phyloP scores from a whole-genome alignment of 1,140 invertebrate species.

The Zaprionus tsacasi region DNA sequence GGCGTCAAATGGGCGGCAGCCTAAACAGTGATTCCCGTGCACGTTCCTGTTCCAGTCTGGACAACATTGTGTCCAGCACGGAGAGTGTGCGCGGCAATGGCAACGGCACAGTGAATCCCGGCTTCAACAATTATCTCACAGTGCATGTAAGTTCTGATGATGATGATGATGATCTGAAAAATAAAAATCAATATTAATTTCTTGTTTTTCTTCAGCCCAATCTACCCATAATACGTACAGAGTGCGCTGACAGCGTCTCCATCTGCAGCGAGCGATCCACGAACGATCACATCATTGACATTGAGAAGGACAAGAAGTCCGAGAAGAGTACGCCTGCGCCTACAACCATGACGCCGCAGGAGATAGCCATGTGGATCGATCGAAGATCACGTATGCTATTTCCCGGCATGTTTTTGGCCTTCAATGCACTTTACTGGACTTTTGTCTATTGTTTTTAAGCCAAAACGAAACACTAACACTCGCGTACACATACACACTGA shows the following conservation, averaged over 20 bases:
- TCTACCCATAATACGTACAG: conserved; percentile 78
- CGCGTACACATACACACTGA: conserved; percentile 10
- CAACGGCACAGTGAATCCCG: conserved; percentile 71
- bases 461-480: conserved; percentile 8
- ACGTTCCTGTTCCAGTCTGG: conserved; percentile 89
- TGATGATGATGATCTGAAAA: neutral
- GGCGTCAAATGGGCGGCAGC: conserved; percentile 87
- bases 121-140: conserved; percentile 88
- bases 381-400: conserved; percentile 90
- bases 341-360: conserved; percentile 93
- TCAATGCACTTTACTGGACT: conserved; percentile 94
- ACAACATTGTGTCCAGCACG: conserved; percentile 80
- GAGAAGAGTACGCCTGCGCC: conserved; percentile 85
- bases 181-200: neutral
- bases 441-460: conserved; percentile 86
- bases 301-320: conserved; percentile 68
- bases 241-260: conserved; percentile 70
- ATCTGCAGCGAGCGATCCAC: conserved; percentile 62
- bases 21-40: conserved; percentile 85
- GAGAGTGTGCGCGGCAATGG: conserved; percentile 74
- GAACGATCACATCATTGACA: conserved; percentile 73
- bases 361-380: conserved; percentile 94
- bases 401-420: conserved; percentile 91
- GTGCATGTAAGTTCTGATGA: conserved; percentile 67
- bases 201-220: conserved; percentile 45